Evolutionary conservation across 2,797 vertebrate species (phyloP), one percentile per base, ranked within the genome.

Genomic region (Acipenser oxyrinchus): DNA sequence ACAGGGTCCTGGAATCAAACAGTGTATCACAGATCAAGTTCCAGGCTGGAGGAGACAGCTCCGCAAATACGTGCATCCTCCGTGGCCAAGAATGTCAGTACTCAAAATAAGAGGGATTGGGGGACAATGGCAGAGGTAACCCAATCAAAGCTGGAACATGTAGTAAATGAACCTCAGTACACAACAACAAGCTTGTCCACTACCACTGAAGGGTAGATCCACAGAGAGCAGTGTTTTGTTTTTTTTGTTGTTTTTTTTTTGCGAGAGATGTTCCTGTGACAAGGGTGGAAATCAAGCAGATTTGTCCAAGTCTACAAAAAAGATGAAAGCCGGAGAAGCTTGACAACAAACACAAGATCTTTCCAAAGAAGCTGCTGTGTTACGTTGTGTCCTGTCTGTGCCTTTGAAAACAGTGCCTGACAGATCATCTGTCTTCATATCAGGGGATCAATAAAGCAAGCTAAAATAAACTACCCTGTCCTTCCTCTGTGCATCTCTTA

Each of bases 301-400:
- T 70, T 71, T 8, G 66, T 63, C 1, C 13, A 37, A 60, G 58
- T 66, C 10, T 8, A 51, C 50, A 18, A 23, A 12, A 68, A 60
- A 78, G 69, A 81, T 74, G 63, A 74, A 62, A 63, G 67, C 23
- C 23, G 37, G n/a, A 49, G 8, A 49, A 52, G 9, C 23, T 37
- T 37, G 23, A 37, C 23, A 37, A 37, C 23, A 37, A 37, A 49
- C 12, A 48, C 51, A 55, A 49, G 6, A 23, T 15, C 13, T 61
- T 13, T 9, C 62, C 23, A 37, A 3, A 37, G 23, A 37, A 37
- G 1, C 23, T 37, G 23, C 1, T 37, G 23, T 37, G 23, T 37
- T 37, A 37, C 23, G 4, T 4, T 37, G 23, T 37, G 23, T 37
- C 23, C 23, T 37, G 23, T 37, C 23, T 37, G 23, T 37, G 23